phyloP scores from a whole-genome alignment of 2,797 vertebrate species.

The Galagoides demidoff region DNA sequence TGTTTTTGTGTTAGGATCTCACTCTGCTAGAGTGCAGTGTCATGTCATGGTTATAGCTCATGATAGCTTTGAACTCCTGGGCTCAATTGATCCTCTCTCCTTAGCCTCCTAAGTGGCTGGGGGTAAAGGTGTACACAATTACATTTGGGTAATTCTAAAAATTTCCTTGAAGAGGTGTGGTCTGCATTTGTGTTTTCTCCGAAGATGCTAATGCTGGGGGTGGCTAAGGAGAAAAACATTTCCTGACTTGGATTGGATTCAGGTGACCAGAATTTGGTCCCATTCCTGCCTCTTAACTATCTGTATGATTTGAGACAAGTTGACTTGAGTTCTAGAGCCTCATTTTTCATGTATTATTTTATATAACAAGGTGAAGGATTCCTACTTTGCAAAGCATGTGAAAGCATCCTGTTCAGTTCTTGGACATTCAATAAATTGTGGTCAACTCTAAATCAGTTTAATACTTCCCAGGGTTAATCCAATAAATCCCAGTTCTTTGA shows the following conservation, averaged over 20 bases:
- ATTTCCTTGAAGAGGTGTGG: neutral
- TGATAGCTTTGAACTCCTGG: neutral
- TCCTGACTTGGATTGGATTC: neutral
- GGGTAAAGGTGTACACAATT: neutral
- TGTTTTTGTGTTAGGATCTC: neutral
- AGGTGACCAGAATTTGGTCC: neutral
- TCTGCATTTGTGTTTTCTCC: neutral
- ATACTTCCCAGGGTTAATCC: constrained; percentile 7
- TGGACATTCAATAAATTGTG: constrained; percentile 12
- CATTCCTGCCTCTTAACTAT: neutral
- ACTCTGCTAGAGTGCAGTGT: neutral
- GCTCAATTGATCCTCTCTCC: neutral
- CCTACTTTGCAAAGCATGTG: neutral
- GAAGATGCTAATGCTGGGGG: neutral
- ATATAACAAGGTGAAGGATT: neutral
- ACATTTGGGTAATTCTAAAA: neutral
- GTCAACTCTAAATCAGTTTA: neutral
- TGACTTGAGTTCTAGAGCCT: neutral
- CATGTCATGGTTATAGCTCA: neutral
- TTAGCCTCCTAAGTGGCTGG: neutral
- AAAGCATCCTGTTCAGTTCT: neutral
- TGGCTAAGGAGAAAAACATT: neutral
- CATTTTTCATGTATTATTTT: neutral
- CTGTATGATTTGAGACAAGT: neutral
- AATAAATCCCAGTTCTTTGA: neutral